These are phyloP conservation scores for Diadumene lineata DNA, from an alignment of 92 coral and sea anemone genomes.

Conservation along the genomic window DNA sequence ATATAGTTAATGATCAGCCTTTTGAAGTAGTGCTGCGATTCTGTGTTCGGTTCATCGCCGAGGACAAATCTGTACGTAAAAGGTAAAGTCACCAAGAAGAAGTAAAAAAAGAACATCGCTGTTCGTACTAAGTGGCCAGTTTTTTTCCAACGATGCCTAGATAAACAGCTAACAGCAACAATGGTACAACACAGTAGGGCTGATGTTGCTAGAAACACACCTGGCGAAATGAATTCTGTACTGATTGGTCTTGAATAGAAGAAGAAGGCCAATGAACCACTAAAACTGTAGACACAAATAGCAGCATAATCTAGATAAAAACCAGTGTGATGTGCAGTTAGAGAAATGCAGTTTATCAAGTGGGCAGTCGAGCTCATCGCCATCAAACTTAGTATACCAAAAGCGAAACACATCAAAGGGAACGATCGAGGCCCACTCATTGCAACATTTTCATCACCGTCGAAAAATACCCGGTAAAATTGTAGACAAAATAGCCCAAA, in stretches of 20 bases:
- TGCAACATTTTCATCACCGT: slow-evolving; percentile 33
- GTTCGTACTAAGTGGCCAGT: slow-evolving; percentile 63
- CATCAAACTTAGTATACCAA: slow-evolving; percentile 71
- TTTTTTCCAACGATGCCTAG: slow-evolving; percentile 58
- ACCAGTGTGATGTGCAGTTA: slow-evolving; percentile 76
- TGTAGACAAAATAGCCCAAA: slow-evolving; percentile 60
- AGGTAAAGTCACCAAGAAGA: slow-evolving; percentile 66
- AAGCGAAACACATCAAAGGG: slow-evolving; percentile 84
- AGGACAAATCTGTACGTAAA: slow-evolving; percentile 44
- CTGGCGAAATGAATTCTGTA: not conserved
- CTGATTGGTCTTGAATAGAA: slow-evolving; percentile 69
- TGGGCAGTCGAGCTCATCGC: slow-evolving; percentile 91
- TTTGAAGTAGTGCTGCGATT: slow-evolving; percentile 53
- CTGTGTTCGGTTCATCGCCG: slow-evolving; percentile 10
- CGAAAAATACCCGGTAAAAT: slow-evolving; percentile 52
- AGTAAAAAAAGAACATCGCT: slow-evolving; percentile 52
- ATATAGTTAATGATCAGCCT: slow-evolving; percentile 61
- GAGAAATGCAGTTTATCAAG: slow-evolving; percentile 82
- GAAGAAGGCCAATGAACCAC: slow-evolving; percentile 76
- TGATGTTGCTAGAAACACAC: slow-evolving; percentile 55
- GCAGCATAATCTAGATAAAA: slow-evolving; percentile 95
- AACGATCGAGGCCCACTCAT: slow-evolving; percentile 57
- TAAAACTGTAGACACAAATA: slow-evolving; percentile 74
- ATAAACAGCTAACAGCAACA: slow-evolving; percentile 65
- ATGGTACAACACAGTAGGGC: slow-evolving; percentile 59